Evolutionary conservation across 2,888 invertebrate species (phyloP).

Genomic region (Pinctada fucata): DNA sequence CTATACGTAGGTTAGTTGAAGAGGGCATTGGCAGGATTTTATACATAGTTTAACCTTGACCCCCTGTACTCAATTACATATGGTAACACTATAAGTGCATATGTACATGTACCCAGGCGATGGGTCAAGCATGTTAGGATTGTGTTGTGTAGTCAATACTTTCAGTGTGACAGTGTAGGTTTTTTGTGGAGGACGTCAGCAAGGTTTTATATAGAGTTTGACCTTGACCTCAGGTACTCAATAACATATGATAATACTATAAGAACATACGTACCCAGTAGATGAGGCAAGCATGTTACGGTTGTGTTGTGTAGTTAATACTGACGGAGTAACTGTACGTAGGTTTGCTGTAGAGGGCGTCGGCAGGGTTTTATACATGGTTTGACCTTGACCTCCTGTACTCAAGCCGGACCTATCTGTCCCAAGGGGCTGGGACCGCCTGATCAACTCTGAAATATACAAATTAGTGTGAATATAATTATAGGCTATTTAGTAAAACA

Average conservation of each 20-base stretch:
- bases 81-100: too few relatives aligned
- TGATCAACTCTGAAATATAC: constrained; percentile 46
- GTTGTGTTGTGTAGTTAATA: constrained; percentile 70
- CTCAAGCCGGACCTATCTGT: constrained; percentile 19
- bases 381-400: constrained; percentile 34
- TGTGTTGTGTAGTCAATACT: constrained; percentile 70
- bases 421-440: constrained; percentile 47
- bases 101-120: constrained; percentile 56
- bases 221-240: constrained; percentile 33
- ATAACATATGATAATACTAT: not conserved
- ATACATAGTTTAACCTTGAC: constrained; percentile 36
- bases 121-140: constrained; percentile 55
- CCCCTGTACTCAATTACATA: constrained; percentile 3
- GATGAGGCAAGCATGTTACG: constrained; percentile 49
- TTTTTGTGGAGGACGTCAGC: constrained; percentile 46
- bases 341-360: constrained; percentile 53
- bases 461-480: not conserved
- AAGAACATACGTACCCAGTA: constrained; percentile 23
- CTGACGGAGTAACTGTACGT: constrained; percentile 61
- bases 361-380: constrained; percentile 42
- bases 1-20: constrained; percentile 59
- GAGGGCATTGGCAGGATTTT: constrained; percentile 42
- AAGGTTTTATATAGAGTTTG: constrained; percentile 36
- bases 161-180: constrained; percentile 61
- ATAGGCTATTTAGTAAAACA: too few relatives aligned